These are phyloP conservation scores for Cebus imitator DNA, from an alignment of 2,113 vertebrate genomes.

Conservation along the genomic window DNA sequence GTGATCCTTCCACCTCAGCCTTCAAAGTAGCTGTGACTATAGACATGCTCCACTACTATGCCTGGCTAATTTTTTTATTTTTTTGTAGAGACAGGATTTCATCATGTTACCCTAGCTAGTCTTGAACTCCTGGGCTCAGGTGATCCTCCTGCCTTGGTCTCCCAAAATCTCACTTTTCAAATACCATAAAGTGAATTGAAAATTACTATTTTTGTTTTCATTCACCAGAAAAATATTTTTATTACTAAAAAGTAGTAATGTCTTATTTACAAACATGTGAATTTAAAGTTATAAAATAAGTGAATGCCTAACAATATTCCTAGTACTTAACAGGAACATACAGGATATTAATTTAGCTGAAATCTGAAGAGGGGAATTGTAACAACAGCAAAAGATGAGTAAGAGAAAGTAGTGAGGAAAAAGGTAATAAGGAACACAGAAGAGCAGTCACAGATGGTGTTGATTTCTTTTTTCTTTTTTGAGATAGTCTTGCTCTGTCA, in stretches of 20 bases:
- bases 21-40: too few species aligned
- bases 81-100: too few species aligned
- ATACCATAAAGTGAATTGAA: background rate
- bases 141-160: too few species aligned
- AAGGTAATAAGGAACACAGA: background rate
- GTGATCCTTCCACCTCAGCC: too few species aligned
- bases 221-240: constrained; percentile 2
- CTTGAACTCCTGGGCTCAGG: too few species aligned
- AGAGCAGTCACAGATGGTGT: background rate
- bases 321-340: constrained; percentile 11
- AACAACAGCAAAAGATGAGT: background rate
- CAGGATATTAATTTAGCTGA: background rate
- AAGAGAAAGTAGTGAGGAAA: background rate
- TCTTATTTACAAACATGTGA: background rate
- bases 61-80: too few species aligned
- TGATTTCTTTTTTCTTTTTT: background rate
- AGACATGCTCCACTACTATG: too few species aligned
- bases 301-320: background rate
- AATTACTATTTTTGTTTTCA: background rate
- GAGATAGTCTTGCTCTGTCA: too few species aligned
- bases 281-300: constrained; percentile 1
- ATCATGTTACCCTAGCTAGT: too few species aligned
- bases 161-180: background rate
- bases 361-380: background rate
- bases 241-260: background rate